Percentiles rank a stretch among this genome's conserved stretches.
phyloP scores from a whole-genome alignment of 2,888 invertebrate species.

The Ariolimax columbianus region DNA sequence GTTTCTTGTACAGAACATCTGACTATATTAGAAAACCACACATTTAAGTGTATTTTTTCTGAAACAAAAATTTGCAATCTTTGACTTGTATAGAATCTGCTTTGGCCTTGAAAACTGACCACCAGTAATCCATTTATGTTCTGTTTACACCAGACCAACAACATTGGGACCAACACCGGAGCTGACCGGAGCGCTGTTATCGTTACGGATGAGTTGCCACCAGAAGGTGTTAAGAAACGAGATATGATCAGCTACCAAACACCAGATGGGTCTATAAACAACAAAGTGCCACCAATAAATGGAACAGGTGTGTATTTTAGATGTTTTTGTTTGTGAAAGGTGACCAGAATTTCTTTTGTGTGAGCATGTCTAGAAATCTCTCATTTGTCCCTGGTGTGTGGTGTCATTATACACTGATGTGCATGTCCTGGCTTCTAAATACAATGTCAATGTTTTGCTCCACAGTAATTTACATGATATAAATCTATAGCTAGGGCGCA shows the following conservation, averaged over 20 bases:
- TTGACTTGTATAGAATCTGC: too few relatives aligned
- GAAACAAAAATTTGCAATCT: too few relatives aligned
- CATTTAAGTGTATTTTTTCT: too few relatives aligned
- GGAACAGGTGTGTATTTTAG: conserved; percentile 56
- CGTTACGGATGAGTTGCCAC: conserved; percentile 46
- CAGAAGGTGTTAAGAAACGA: conserved; percentile 65
- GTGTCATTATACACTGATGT: too few relatives aligned
- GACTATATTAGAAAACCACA: too few relatives aligned
- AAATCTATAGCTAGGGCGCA: too few relatives aligned
- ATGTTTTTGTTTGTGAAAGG: not conserved
- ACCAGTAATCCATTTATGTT: not conserved
- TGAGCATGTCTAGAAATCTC: too few relatives aligned
- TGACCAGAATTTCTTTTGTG: not conserved
- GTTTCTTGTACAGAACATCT: too few relatives aligned
- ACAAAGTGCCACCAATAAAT: conserved; percentile 70
- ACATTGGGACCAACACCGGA: conserved; percentile 69
- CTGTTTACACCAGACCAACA: conserved; percentile 61
- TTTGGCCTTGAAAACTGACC: not conserved
- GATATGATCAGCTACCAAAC: conserved; percentile 75
- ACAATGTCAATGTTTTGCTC: too few relatives aligned
- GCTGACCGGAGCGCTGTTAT: conserved; percentile 56
- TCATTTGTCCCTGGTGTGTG: too few relatives aligned
- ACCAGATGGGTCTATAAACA: conserved; percentile 71
- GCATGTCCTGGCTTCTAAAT: too few relatives aligned
- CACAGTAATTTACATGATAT: too few relatives aligned